phyloP scores from a whole-genome alignment of 1,140 invertebrate species.

The Drosophila bocqueti region DNA sequence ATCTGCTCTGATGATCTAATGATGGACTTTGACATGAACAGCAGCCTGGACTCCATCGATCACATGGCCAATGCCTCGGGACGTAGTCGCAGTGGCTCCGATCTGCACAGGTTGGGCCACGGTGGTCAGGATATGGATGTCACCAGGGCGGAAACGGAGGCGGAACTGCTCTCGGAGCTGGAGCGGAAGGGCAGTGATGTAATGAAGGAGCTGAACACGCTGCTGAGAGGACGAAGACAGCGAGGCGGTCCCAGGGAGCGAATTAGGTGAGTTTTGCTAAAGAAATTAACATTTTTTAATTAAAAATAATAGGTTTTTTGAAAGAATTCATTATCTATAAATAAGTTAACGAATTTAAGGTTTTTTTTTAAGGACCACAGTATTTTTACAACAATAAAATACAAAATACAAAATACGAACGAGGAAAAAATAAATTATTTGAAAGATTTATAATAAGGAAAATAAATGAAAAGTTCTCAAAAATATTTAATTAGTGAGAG shows the following conservation, averaged over 20 bases:
- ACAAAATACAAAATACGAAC: too few relatives aligned
- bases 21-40: conserved; percentile 92
- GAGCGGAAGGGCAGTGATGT: conserved; percentile 86
- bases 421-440: too few relatives aligned
- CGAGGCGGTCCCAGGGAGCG: conserved; percentile 58
- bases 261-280: conserved; percentile 62
- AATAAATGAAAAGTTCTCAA: not conserved
- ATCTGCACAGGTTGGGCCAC: conserved; percentile 84
- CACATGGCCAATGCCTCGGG: conserved; percentile 71
- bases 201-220: conserved; percentile 86
- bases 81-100: conserved; percentile 85
- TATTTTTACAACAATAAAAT: not conserved
- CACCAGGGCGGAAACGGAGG: conserved; percentile 74
- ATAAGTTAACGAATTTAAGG: fast-evolving
- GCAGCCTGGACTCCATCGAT: conserved; percentile 89
- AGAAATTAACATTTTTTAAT: not conserved
- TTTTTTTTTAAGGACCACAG: not conserved
- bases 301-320: too few relatives aligned
- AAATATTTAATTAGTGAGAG: not conserved
- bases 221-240: conserved; percentile 59
- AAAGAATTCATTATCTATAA: too few relatives aligned
- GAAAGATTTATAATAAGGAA: not conserved
- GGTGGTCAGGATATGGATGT: conserved; percentile 71
- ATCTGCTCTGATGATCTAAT: conserved; percentile 93
- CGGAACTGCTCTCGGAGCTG: conserved; percentile 86